These are phyloP conservation scores for Chaitophorus viminalis DNA, from an alignment of 2,888 invertebrate species.

Conservation along the genomic window DNA sequence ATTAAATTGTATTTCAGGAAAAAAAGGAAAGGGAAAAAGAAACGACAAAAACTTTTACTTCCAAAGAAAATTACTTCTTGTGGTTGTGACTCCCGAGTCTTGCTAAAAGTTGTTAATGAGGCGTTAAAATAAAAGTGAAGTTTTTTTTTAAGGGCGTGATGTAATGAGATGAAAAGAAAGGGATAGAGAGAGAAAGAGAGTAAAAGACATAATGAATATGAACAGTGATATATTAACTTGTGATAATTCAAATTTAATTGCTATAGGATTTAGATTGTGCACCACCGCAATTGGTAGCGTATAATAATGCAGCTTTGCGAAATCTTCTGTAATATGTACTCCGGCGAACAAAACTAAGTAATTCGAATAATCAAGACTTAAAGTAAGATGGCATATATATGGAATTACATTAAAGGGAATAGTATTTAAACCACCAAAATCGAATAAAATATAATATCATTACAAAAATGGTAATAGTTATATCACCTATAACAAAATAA, in stretches of 20 bases:
- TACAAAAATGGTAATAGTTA: neutral
- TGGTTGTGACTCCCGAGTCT: conserved; percentile 10
- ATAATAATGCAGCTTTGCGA: conserved; percentile 17
- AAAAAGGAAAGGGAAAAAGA: neutral
- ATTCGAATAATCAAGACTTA: conserved; percentile 21
- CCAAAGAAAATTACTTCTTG: conserved; percentile 29
- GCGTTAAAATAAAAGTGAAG: conserved; percentile 57
- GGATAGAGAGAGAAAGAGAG: neutral
- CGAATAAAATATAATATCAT: conserved; percentile 14
- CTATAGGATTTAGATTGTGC: conserved; percentile 41
- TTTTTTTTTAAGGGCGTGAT: neutral
- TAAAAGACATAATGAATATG: conserved; percentile 38
- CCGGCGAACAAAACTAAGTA: conserved; percentile 2
- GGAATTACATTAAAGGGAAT: conserved; percentile 4
- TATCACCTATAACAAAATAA: neutral
- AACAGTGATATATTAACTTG: conserved; percentile 59
- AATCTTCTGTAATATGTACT: neutral
- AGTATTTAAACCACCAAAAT: neutral
- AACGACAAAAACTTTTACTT: conserved; percentile 26
- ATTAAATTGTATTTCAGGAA: conserved; percentile 15
- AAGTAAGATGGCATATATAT: neutral
- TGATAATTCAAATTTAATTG: conserved; percentile 60
- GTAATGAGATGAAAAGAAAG: neutral
- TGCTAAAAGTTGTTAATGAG: conserved; percentile 58
- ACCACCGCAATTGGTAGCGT: neutral